These are phyloP conservation scores for Melanerpes aurifrons DNA, from an alignment of 2,113 vertebrate species.

Conservation along the genomic window DNA sequence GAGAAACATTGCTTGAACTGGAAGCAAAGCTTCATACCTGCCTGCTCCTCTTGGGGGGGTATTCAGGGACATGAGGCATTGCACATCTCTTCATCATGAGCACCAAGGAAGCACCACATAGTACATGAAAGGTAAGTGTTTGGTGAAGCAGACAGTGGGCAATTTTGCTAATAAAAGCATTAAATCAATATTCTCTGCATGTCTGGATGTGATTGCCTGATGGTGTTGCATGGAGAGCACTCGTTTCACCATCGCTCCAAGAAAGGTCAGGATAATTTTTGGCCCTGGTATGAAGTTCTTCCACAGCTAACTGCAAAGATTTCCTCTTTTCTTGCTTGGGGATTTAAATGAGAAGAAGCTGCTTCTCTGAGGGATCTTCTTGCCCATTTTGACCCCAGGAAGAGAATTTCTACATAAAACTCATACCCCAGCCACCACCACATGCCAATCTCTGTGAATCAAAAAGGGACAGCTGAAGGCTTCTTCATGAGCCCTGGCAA, in stretches of 20 bases:
- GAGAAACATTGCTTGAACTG: background rate
- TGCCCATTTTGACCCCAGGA: background rate
- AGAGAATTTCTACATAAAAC: background rate
- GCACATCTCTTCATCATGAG: background rate
- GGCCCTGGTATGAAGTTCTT: background rate
- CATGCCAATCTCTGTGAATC: too few relatives aligned
- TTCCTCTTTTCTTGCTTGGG: background rate
- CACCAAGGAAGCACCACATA: background rate
- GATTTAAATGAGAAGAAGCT: background rate
- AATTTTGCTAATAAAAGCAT: constrained; percentile 31
- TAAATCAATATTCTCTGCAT: background rate
- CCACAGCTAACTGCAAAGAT: background rate
- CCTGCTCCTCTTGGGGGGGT: background rate
- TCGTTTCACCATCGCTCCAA: background rate
- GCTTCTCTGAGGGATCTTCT: background rate
- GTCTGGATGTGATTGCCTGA: background rate
- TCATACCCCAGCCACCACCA: too few relatives aligned
- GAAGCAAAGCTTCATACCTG: background rate
- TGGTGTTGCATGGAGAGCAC: background rate
- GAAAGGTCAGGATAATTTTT: constrained; percentile 27
- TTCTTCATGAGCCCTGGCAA: too few relatives aligned
- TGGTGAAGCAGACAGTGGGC: constrained; percentile 7
- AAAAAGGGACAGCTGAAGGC: too few relatives aligned
- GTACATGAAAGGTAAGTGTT: background rate
- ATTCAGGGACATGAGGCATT: background rate